Evolutionary conservation across 2,888 invertebrate species (phyloP).

Genomic region (Invenusta paracnida): DNA sequence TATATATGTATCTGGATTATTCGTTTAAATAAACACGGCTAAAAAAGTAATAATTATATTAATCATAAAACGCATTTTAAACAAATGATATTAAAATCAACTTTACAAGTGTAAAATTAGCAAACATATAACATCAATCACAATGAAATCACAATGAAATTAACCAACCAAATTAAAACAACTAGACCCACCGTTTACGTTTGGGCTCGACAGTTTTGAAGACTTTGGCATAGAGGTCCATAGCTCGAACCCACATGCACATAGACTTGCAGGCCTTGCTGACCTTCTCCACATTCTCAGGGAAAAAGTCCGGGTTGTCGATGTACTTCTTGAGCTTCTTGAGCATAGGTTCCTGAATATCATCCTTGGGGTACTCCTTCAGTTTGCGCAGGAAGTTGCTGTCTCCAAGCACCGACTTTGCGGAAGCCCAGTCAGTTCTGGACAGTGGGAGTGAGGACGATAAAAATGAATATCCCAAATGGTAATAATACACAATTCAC

Average conservation of each 20-base stretch:
- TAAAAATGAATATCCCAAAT: no score
- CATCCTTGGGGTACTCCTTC: slow-evolving; percentile 79
- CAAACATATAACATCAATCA: no score
- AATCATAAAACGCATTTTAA: no score
- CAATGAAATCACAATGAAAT: no score
- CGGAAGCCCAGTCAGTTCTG: slow-evolving; percentile 79
- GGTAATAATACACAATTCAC: no score
- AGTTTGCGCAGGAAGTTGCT: slow-evolving; percentile 76
- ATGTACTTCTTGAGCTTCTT: slow-evolving; percentile 77
- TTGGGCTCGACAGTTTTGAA: slow-evolving; percentile 83
- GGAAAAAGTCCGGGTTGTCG: slow-evolving; percentile 77
- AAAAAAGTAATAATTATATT: no score
- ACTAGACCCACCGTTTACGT: slow-evolving; percentile 70
- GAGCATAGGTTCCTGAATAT: slow-evolving; percentile 66
- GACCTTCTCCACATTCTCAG: slow-evolving; percentile 76
- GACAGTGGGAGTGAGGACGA: no score
- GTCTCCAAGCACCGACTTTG: slow-evolving; percentile 75
- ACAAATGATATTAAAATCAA: no score
- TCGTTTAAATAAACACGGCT: no score
- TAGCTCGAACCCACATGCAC: slow-evolving; percentile 85
- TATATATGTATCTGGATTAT: no score
- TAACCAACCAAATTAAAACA: no score
- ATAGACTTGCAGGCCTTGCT: slow-evolving; percentile 78
- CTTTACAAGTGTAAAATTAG: no score
- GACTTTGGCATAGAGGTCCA: slow-evolving; percentile 80